Evolutionary conservation across 2,888 invertebrate genomes (phyloP), one percentile per base, ranked within the genome.

Genomic region (Macrophya alboannulata): DNA sequence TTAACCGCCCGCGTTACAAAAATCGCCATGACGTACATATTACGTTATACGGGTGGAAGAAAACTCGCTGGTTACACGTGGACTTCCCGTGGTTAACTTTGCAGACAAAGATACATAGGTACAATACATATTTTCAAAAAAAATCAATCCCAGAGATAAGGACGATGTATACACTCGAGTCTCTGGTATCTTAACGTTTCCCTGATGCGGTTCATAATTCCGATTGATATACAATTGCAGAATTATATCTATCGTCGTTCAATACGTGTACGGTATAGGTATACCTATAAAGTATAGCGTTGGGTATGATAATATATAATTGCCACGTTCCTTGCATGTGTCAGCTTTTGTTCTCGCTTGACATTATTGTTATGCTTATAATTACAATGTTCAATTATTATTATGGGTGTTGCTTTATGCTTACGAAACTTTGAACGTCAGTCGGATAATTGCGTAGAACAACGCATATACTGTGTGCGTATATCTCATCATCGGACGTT

Each of bases 341-440:
- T 31, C 71, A n/a, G n/a, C 71, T n/a, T 71, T 45, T 43, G 21
- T 74, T 45, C 31, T 10, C 21, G n/a, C n/a, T 4, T 25, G 43
- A 74, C 17, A 77, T 51, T 10, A 21, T 55, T 31, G 12, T 31
- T 55, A 31, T 55, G n/a, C 15, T 48, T 21, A 10, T 74, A 4
- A 31, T 21, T 2, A 17, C 12, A 51, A 17, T 31, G 31, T 51
- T n/a, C n/a, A n/a, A n/a, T 77, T 37, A 77, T 55, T 10, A 43
- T 43, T 43, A 43, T 21, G 21, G 0, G 37, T 40, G 40, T 40
- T 43, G 8, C 43, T 43, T n/a, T 9, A 40, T n/a, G n/a, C 43
- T 72, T 72, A 74, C 37, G 37, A 77, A 55, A 55, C 55, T 77
- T 74, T 77, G 51, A 31, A 77, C 77, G 77, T 77, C 77, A 77